Evolutionary conservation across 2,797 vertebrate species (phyloP), one percentile per base, ranked within the genome.

Genomic region (Onychomys arenicola): DNA sequence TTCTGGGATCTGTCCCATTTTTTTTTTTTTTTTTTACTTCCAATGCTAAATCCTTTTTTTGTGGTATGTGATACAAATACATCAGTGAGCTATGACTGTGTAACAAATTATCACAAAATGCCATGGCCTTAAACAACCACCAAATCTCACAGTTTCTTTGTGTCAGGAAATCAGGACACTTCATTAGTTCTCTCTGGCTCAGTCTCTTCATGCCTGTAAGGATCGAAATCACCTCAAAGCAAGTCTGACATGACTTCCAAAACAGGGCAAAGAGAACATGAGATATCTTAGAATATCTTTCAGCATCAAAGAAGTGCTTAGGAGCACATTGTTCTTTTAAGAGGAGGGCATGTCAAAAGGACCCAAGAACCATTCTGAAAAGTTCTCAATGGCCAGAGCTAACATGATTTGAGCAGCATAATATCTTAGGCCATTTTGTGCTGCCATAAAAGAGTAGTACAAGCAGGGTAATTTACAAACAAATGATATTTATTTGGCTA

Each of bases 391-490:
- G 25, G 82, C 25, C 43, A 93, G 63, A 63, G 11, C n/a, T 73
- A 91, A 34, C n/a, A 77, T 23, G 29, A 59, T 43, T 65, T 71
- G 32, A 89, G 34, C 46, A 82, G 46, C 6, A 29, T 40, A 52
- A 69, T 85, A 69, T 69, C 40, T 69, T 46, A 65, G 32, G 27
- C 40, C 73, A 71, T 71, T 85, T 75, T 71, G 11, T 49, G 49
- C 17, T 49, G 40, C 49, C 11, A 5, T 67, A 49, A 78, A 32
- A 49, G 61, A 90, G 29, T 49, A 12, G 3, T 43, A 77, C 49
- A 77, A 49, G 59, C 14, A 84, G 69, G 93, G 29, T 57, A 84
- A 76, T 77, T 90, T 69, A 94, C 34, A 84, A 67, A 69, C 49
- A 55, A 69, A 85, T 78, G 29, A 69, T 43, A 69, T 49, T 90